Base-by-base conservation (phyloP, 2,113 vertebrate species). In the Hassar affinis region DNA sequence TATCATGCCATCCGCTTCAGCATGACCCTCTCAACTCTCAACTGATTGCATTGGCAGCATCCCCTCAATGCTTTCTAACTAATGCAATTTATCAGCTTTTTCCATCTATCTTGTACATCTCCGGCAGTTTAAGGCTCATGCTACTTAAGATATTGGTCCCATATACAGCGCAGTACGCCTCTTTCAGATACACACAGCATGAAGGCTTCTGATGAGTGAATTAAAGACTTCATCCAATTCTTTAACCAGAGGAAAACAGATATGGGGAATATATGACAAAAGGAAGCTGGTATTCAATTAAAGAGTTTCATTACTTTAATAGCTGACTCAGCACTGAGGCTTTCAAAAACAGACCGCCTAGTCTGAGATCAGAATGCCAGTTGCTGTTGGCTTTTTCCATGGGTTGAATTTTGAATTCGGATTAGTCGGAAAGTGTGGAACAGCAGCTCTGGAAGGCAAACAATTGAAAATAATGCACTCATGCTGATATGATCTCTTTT, bases 41-140 rank as follows among this genome's bases (percentile, higher is more conserved):
- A 42, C 38, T 38, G 72, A 85, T 76, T 79, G 80, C 85, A 83
- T 85, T 87, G 88, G 77, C 88, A 82, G 51, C 62, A 77, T 62
- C 83, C 69, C 62, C 66, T 85, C 78, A 81, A 71, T 79, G 82
- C 90, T 85, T 90, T 88, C 71, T 56, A 72, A 72, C 80, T 91
- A 91, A 92, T 90, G 89, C 87, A 87, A 92, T 92, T 92, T 89
- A 90, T 89, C 84, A 82, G 83, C 82, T 89, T 88, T 87, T 91
- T 88, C 82, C 89, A 92, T 92, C 86, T 85, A 89, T 89, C 86
- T 88, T 82, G 49, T 77, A 85, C 54, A 85, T 62, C 72, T 82
- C 87, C 72, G 45, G 88, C 84, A 85, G 88, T 87, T 75, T 82
- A 88, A 82, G 78, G 83, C 79, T 83, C 85, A 82, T 38, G 35